Evolutionary conservation across 2,888 invertebrate species (phyloP).

Genomic region (Trichacis sp.): DNA sequence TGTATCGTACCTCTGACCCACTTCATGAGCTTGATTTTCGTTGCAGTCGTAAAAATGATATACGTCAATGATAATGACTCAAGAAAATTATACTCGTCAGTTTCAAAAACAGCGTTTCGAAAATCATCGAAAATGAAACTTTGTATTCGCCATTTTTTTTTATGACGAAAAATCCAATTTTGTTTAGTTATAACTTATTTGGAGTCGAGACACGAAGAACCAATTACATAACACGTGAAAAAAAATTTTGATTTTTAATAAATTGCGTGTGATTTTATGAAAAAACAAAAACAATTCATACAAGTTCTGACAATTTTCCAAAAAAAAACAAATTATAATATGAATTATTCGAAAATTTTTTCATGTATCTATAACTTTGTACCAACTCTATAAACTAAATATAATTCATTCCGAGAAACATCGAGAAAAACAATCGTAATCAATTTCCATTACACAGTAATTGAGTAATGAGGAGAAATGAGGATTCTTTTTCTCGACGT

Average conservation of each 20-base stretch:
- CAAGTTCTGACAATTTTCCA: no score
- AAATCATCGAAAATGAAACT: neutral
- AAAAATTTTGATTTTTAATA: no score
- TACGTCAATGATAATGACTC: neutral
- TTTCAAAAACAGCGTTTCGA: no score
- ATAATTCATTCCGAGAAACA: neutral
- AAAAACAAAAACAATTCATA: no score
- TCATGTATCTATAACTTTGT: no score
- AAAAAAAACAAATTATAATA: no score
- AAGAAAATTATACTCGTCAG: neutral
- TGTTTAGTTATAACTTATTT: neutral
- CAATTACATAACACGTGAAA: neutral
- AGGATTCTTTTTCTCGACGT: neutral
- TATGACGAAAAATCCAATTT: neutral
- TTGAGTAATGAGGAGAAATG: no score
- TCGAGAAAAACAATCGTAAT: neutral
- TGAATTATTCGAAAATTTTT: no score
- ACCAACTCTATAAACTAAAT: no score
- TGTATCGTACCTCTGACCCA: slow-evolving; percentile 38
- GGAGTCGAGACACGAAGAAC: slow-evolving; percentile 1
- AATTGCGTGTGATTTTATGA: no score
- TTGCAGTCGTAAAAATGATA: neutral
- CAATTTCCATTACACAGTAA: no score
- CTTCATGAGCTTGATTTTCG: slow-evolving; percentile 21
- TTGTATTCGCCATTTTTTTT: neutral